Evolutionary conservation across 1,140 invertebrate genomes (phyloP).

Genomic region (Ostrea denselamellosa): DNA sequence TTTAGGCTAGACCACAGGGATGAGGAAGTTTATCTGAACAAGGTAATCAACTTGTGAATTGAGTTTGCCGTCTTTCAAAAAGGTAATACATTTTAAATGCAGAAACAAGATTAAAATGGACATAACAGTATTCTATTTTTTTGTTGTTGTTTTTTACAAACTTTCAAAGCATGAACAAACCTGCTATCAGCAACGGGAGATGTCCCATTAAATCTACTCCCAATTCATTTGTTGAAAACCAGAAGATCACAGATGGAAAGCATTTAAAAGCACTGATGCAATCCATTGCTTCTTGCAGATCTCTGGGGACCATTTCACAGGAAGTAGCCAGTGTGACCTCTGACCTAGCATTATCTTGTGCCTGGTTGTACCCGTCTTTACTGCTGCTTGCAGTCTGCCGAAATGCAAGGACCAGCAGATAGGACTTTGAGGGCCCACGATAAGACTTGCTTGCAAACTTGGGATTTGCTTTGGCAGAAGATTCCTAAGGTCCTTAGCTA

Average conservation of each 20-base stretch:
- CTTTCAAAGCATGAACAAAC: background rate
- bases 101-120: background rate
- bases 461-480: slow-evolving; percentile 40
- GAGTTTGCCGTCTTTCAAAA: background rate
- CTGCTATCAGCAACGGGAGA: background rate
- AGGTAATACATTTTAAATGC: background rate
- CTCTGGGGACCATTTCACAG: background rate
- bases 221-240: background rate
- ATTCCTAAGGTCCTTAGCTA: slow-evolving; percentile 49
- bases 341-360: slow-evolving; percentile 40
- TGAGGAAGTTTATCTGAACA: slow-evolving; percentile 3
- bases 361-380: slow-evolving; percentile 16
- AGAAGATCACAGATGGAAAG: background rate
- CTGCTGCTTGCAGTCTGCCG: background rate
- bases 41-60: slow-evolving; percentile 11
- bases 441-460: slow-evolving; percentile 41
- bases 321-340: slow-evolving; percentile 38
- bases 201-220: background rate
- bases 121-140: background rate
- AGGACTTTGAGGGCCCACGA: slow-evolving; percentile 24
- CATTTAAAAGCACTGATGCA: background rate
- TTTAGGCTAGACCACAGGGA: slow-evolving; percentile 10
- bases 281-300: slow-evolving; percentile 12
- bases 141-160: background rate
- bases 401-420: slow-evolving; percentile 28